Base-by-base conservation (phyloP, 2,113 vertebrate species). In the Spermophilus dauricus region DNA sequence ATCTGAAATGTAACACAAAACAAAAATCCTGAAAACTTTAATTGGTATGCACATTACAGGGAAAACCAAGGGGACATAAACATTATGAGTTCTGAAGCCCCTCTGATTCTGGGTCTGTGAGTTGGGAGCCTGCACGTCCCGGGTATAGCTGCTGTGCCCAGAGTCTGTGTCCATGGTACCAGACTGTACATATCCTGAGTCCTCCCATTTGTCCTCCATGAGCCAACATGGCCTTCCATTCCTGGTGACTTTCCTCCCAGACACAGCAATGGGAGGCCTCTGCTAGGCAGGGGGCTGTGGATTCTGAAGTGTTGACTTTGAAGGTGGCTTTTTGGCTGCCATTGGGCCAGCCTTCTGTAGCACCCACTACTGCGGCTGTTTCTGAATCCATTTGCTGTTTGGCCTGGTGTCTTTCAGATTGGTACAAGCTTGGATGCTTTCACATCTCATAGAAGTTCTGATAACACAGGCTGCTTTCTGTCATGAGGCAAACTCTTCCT, bases 271-370 rank as follows among this genome's bases (percentile, higher is more conserved):
- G 16, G 56, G 28, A 20, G 32, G 32, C 51, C 39, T 37, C 81
- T n/a, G 45, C 73, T 42, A 61, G 80, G 61, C 69, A 63, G 51
- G 77, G 34, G 32, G 58, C 3, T 3, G 63, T 77, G 18, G 24
- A 48, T 91, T 91, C 32, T 67, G 51, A 90, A 77, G 83, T 20
- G 42, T 53, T 51, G 78, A 34, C 73, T 94, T 67, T 95, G 87
- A 85, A 76, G 53, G 84, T 45, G 16, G n/a, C 72, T 34, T 14
- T 10, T 51, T 63, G 58, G 42, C 4, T 34, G 34, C 42, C 26
- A 16, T 8, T 7, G 34, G 67, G 39, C 42, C 32, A 3, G 22
- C 32, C 5, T 78, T 77, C 34, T 51, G 65, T 24, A 26, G 42
- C 75, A 77, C 69, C 11, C 11, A 7, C 69, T 30, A 9, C 76